Conservation (phyloP, 2,888 invertebrate genomes). For the Tineola bisselliella region DNA sequence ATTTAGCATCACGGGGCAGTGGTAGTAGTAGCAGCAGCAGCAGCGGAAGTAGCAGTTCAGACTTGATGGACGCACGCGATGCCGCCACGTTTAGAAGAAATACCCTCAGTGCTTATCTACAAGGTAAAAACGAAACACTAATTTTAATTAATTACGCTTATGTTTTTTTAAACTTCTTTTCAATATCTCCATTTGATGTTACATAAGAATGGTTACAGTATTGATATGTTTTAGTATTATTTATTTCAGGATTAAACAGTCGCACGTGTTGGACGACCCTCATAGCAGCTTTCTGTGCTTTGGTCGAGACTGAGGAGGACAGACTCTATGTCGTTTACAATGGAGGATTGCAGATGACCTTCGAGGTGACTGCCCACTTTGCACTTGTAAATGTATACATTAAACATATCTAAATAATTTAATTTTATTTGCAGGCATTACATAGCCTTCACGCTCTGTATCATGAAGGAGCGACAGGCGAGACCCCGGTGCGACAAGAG, state of each 20-base stretch:
- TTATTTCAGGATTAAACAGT: constrained; percentile 44
- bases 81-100: constrained; percentile 86
- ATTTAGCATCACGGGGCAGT: constrained; percentile 85
- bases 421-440: constrained; percentile 70
- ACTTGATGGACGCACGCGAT: constrained; percentile 72
- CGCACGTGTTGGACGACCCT: constrained; percentile 94
- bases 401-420: too few relatives aligned
- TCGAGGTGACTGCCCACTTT: too few relatives aligned
- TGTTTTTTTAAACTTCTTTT: neutral
- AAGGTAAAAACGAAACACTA: too few relatives aligned
- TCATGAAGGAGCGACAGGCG: constrained; percentile 83
- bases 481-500: constrained; percentile 87
- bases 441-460: constrained; percentile 93
- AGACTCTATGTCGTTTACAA: constrained; percentile 89
- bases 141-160: too few relatives aligned
- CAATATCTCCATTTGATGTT: neutral
- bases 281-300: constrained; percentile 87
- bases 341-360: constrained; percentile 83
- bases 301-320: constrained; percentile 91
- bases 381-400: too few relatives aligned
- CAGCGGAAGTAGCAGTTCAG: constrained; percentile 73
- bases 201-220: neutral
- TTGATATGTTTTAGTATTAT: constrained; percentile 1
- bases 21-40: constrained; percentile 65
- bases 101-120: constrained; percentile 88